These are phyloP conservation scores for Stegophylla sp. DNA, from an alignment of 2,888 invertebrate species.

Conservation along the genomic window DNA sequence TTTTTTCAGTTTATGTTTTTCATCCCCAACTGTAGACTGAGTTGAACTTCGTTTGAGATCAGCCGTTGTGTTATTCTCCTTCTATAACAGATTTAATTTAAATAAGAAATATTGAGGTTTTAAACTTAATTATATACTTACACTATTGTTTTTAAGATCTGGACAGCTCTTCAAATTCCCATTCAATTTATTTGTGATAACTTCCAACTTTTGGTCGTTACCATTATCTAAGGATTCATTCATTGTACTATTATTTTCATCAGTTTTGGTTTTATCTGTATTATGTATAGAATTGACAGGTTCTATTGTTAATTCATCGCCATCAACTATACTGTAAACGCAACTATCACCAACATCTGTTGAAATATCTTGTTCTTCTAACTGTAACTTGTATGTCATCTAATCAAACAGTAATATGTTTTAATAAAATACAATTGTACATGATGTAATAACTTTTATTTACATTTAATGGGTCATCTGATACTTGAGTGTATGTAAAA, in stretches of 20 bases:
- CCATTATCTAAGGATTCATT: background rate
- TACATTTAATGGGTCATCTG: constrained; percentile 50
- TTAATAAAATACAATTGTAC: constrained; percentile 2
- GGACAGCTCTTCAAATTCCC: background rate
- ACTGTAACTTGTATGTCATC: constrained; percentile 44
- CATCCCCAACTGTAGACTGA: background rate
- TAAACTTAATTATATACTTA: constrained; percentile 2
- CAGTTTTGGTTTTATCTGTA: background rate
- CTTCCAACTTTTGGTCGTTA: background rate
- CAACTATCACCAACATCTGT: constrained; percentile 22
- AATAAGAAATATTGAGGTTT: background rate
- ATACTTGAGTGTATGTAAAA: constrained; percentile 46
- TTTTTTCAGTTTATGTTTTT: constrained; percentile 24
- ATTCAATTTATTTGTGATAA: background rate
- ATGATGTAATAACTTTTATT: background rate
- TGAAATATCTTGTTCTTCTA: constrained; percentile 36
- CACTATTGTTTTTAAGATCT: background rate
- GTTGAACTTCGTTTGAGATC: constrained; percentile 5
- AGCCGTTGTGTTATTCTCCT: background rate
- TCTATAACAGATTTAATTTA: background rate
- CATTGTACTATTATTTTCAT: background rate
- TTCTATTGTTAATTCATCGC: constrained; percentile 42
- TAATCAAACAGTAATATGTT: constrained; percentile 4
- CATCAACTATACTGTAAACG: constrained; percentile 44
- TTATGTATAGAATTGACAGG: constrained; percentile 7